Percentiles rank a stretch among this genome's conserved stretches.
Evolutionary conservation across 2,113 vertebrate species (phyloP).

Genomic region (Pao palembangensis): DNA sequence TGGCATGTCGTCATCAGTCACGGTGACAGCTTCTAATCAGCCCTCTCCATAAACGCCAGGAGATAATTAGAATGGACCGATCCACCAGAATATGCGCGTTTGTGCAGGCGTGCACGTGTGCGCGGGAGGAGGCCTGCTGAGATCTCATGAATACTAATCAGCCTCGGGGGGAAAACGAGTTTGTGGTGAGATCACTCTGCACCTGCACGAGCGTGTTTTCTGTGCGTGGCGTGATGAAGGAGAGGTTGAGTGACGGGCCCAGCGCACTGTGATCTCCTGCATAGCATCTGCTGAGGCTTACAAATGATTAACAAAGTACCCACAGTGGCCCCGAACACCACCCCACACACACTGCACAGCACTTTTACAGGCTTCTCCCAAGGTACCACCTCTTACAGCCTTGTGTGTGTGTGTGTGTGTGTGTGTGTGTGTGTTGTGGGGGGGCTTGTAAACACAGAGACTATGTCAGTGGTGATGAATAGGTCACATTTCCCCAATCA

Average conservation of each 20-base stretch:
- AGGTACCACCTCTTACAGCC: too few relatives aligned
- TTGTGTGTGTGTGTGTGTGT: slow-evolving; percentile 8
- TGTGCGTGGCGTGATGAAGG: slow-evolving; percentile 31
- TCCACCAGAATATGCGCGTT: slow-evolving; percentile 54
- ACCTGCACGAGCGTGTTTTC: slow-evolving; percentile 53
- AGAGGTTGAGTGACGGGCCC: slow-evolving; percentile 58
- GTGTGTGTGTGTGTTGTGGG: slow-evolving; percentile 5
- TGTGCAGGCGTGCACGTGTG: slow-evolving; percentile 32
- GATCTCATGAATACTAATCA: slow-evolving; percentile 76
- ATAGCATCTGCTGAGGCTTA: slow-evolving; percentile 65
- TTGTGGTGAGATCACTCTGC: slow-evolving; percentile 48
- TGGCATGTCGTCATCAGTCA: slow-evolving; percentile 75
- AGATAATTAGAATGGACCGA: slow-evolving; percentile 75
- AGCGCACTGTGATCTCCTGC: slow-evolving; percentile 31
- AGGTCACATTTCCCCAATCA: slow-evolving; percentile 61
- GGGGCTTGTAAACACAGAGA: slow-evolving; percentile 49
- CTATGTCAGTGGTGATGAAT: slow-evolving; percentile 61
- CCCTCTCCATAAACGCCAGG: slow-evolving; percentile 71
- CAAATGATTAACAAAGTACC: slow-evolving; percentile 72
- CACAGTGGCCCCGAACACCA: slow-evolving; percentile 37
- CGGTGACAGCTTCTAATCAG: slow-evolving; percentile 77
- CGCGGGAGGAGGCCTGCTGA: slow-evolving; percentile 54
- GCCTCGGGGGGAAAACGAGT: slow-evolving; percentile 45
- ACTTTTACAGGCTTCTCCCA: slow-evolving; percentile 23
- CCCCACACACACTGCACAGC: neutral